Evolutionary conservation across 2,113 vertebrate species (phyloP).

Genomic region (Rhabdornis inornatus): DNA sequence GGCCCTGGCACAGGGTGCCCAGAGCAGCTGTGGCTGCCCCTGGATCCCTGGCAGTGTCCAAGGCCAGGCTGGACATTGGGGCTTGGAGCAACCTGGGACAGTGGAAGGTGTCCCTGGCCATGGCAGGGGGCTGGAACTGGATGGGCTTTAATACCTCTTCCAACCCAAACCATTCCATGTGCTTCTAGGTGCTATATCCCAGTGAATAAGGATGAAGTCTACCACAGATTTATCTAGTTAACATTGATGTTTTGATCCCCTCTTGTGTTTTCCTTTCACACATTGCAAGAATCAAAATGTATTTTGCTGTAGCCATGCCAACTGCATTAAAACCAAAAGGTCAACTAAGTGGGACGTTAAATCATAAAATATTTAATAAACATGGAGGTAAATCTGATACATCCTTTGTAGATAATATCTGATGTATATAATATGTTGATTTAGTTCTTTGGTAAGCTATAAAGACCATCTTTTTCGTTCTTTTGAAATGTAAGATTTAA

Average conservation of each 20-base stretch:
- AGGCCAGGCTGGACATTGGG: not conserved
- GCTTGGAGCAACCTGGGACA: fast-evolving
- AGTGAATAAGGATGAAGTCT: not conserved
- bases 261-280: not conserved
- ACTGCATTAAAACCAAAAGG: not conserved
- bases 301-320: not conserved
- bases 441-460: not conserved
- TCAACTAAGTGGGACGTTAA: not conserved
- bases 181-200: not conserved
- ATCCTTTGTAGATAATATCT: not conserved
- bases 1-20: not conserved
- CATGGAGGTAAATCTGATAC: not conserved
- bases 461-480: not conserved
- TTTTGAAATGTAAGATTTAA: not conserved
- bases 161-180: not conserved
- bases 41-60: not conserved
- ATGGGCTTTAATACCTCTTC: not conserved
- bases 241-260: not conserved
- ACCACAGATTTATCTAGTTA: not conserved
- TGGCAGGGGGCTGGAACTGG: not conserved
- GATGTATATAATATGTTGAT: not conserved
- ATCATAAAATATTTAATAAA: not conserved
- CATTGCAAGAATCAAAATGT: not conserved
- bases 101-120: not conserved
- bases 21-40: not conserved